phyloP scores from a whole-genome alignment of 2,888 invertebrate genomes.

The Leptinotarsa haldemani region DNA sequence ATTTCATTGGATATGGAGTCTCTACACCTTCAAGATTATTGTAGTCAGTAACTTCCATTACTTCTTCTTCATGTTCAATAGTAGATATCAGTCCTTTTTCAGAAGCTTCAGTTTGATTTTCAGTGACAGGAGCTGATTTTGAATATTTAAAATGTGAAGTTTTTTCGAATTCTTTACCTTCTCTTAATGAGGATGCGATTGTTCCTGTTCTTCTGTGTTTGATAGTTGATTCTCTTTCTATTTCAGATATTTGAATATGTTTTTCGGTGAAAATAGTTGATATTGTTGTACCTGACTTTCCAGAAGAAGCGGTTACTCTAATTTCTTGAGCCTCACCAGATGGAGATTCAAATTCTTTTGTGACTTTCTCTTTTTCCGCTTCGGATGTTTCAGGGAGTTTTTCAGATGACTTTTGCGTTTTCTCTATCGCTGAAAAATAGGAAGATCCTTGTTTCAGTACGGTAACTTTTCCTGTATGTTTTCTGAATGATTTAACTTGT shows the following conservation, averaged over 20 bases:
- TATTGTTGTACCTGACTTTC: neutral
- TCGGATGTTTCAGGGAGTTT: neutral
- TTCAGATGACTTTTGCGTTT: neutral
- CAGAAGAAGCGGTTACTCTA: neutral
- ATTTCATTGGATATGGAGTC: neutral
- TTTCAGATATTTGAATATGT: too few relatives aligned
- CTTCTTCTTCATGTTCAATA: neutral
- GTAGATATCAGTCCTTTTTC: neutral
- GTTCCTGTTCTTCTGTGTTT: neutral
- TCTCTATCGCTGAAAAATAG: neutral
- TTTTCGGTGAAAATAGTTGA: too few relatives aligned
- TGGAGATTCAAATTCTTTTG: neutral
- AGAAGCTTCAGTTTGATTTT: neutral
- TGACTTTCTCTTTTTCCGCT: neutral
- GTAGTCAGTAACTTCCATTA: neutral
- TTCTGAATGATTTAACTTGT: neutral
- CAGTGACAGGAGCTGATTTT: neutral
- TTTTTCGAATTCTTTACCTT: neutral
- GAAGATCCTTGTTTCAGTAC: neutral
- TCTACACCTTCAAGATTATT: neutral
- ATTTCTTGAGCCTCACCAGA: neutral
- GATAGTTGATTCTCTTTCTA: neutral
- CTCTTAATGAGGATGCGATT: neutral
- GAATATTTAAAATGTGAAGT: neutral
- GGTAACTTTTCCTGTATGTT: neutral